Evolutionary conservation across 2,113 vertebrate genomes (phyloP), one percentile per base, ranked within the genome.

Genomic region (Leptodactylus fuscus): DNA sequence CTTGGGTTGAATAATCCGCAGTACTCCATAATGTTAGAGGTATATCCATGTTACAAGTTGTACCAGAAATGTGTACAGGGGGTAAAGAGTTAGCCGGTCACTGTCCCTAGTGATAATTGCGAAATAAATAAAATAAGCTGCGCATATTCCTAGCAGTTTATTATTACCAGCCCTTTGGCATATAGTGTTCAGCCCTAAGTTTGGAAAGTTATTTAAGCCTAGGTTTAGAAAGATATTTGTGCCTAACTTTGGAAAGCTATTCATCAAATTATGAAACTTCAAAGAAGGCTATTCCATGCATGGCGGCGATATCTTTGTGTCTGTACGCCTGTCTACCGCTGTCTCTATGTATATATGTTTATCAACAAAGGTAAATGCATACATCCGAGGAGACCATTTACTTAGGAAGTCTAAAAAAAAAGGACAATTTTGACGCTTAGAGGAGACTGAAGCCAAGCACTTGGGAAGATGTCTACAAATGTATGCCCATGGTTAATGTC

Each of bases 171-270:
- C 55, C 74, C 60, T 71, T 78, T 71, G 75, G 83, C 29, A 16
- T 78, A 55, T 70, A 34, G 46, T 65, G 70, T 85, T 79, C 83
- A 55, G 32, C 65, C 83, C 83, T 80, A 85, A 85, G 58, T 80
- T 69, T 85, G 83, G 83, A 80, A 85, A 55, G 83, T 53, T 79
- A 85, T 85, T 78, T 53, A 85, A 53, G 83, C 46, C 83, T 41
- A 49, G 75, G 46, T 85, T 85, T 85, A 85, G 83, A 85, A 85
- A 75, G 62, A 80, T 79, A 85, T 85, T 79, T 65, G 58, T 44
- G 46, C 46, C 83, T 85, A 85, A 79, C 46, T 85, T 70, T 85
- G 27, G 76, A 85, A 85, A 79, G 75, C 75, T 49, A 79, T 79
- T 79, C 58, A 85, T 85, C 48, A 85, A 85, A 85, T 85, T 70